phyloP scores from a whole-genome alignment of 2,113 vertebrate species.

The Coracopsis vasa region DNA sequence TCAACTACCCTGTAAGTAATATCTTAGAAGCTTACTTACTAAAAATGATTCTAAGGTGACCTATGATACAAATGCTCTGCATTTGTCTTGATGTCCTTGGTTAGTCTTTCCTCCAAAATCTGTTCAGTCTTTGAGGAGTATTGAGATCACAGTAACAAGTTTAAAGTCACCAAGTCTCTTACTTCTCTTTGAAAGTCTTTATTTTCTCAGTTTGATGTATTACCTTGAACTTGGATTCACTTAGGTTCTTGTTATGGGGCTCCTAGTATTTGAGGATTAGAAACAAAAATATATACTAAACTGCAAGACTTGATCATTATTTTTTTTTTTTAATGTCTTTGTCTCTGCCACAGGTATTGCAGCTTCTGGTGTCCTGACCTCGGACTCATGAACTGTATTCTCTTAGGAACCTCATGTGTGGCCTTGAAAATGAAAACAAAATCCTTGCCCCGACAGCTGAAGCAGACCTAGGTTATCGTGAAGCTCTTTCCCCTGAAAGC shows the following conservation, averaged over 20 bases:
- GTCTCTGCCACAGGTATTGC: not conserved
- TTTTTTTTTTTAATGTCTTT: not conserved
- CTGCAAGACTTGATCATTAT: not conserved
- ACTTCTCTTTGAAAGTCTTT: not conserved
- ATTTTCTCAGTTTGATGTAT: not conserved
- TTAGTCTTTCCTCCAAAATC: not conserved
- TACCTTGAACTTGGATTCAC: not conserved
- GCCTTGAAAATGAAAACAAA: not conserved
- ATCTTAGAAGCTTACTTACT: not conserved
- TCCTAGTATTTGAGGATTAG: not conserved
- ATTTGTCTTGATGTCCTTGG: not conserved
- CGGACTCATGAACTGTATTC: not conserved
- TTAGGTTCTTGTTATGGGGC: not conserved
- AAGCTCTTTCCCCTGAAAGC: not conserved
- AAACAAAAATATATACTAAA: not conserved
- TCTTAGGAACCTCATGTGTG: not conserved
- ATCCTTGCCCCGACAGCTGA: not conserved
- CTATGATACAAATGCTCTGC: not conserved
- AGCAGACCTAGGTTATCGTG: accelerated
- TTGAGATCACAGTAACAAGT: not conserved
- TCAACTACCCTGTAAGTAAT: not conserved
- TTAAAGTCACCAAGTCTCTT: not conserved
- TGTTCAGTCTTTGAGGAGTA: not conserved
- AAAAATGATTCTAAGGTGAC: not conserved
- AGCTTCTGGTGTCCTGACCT: not conserved